Percentiles rank a stretch among this genome's conserved stretches.
phyloP scores from a whole-genome alignment of 2,113 vertebrate genomes.

The Tachycineta bicolor region DNA sequence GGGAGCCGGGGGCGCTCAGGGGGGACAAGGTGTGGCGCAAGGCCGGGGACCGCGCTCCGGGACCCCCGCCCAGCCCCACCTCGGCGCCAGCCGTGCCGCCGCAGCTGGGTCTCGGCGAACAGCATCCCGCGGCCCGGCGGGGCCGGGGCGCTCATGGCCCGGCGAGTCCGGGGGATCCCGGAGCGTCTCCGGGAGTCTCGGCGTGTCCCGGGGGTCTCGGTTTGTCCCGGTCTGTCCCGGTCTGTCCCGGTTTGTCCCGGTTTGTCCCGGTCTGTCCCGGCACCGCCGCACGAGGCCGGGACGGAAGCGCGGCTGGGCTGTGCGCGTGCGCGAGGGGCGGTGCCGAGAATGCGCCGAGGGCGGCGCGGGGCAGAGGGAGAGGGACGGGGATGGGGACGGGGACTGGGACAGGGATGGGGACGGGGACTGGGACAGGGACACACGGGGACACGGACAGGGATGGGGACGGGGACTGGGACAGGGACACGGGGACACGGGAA shows the following conservation, averaged over 20 bases:
- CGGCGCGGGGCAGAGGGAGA: too few species aligned
- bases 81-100: conserved; percentile 87
- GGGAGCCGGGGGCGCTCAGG: not conserved
- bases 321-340: not conserved
- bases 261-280: not conserved
- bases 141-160: not conserved
- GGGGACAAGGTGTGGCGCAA: not conserved
- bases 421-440: too few species aligned
- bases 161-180: not conserved
- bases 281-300: not conserved
- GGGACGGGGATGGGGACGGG: not conserved
- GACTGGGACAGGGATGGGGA: too few species aligned
- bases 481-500: not conserved
- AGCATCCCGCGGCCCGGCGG: conserved; percentile 74
- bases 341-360: not conserved
- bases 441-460: too few species aligned
- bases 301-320: not conserved
- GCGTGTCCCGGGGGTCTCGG: too few species aligned
- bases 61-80: conserved; percentile 66
- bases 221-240: too few species aligned
- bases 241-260: not conserved
- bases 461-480: too few species aligned
- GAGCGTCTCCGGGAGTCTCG: not conserved
- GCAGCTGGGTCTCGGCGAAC: conserved; percentile 86
- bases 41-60: not conserved